Percentiles rank a stretch among this genome's conserved stretches.
These are phyloP conservation scores for Ispidina lecontei DNA, from an alignment of 2,797 vertebrate species.

Conservation along the genomic window DNA sequence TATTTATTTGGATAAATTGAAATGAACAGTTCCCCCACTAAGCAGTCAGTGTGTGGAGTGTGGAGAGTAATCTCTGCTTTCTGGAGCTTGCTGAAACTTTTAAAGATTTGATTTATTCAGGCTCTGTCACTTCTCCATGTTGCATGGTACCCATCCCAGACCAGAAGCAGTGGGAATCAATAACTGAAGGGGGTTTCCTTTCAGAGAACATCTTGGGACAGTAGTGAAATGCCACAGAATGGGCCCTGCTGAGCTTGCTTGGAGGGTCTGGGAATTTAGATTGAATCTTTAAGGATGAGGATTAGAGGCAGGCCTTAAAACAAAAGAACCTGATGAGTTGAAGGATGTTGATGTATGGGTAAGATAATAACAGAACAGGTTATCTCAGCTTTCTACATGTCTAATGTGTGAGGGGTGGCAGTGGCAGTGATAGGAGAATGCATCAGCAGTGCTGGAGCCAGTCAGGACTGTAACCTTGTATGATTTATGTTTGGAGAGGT, in stretches of 20 bases:
- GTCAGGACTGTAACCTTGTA: fast-evolving
- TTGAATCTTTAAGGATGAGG: neutral
- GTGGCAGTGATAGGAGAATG: fast-evolving
- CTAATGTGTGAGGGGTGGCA: neutral
- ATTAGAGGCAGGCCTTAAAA: neutral
- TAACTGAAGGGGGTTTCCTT: neutral
- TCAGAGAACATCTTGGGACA: neutral
- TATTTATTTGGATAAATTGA: neutral
- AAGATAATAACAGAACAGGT: neutral
- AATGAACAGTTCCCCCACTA: neutral
- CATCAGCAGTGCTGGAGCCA: neutral
- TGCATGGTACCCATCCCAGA: neutral
- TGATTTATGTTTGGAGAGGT: fast-evolving
- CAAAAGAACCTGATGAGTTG: neutral
- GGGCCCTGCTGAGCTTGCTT: neutral
- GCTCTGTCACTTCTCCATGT: neutral
- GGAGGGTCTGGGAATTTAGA: neutral
- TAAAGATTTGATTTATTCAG: neutral
- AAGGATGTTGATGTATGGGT: neutral
- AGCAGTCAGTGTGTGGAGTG: neutral
- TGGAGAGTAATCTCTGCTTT: neutral
- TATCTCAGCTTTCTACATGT: neutral
- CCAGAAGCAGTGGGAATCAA: neutral
- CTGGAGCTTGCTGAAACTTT: neutral
- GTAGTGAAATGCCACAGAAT: neutral